These are phyloP conservation scores for Phrynosoma platyrhinos DNA, from an alignment of 2,113 vertebrate species.

Conservation along the genomic window DNA sequence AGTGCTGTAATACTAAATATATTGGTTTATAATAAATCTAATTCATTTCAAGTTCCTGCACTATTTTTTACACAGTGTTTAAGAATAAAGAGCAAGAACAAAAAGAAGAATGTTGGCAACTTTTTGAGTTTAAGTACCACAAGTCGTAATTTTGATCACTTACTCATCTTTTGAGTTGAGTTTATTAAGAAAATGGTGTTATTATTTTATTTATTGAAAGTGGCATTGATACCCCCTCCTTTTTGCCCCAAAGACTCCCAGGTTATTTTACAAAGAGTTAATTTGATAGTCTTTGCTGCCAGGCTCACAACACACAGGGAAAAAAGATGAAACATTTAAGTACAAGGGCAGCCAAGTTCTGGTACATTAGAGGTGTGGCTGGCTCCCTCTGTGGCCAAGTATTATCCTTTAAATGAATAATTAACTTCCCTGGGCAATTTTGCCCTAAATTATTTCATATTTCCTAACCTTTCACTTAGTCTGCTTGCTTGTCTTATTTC, in stretches of 20 bases:
- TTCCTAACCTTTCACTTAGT: not conserved
- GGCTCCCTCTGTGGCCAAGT: too few species aligned
- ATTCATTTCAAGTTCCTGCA: too few species aligned
- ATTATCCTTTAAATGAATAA: not conserved
- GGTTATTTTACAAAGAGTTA: too few species aligned
- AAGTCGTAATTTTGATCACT: too few species aligned
- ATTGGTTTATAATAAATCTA: slow-evolving; percentile 1
- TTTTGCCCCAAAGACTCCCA: too few species aligned
- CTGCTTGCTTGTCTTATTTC: not conserved
- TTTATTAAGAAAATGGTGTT: not conserved
- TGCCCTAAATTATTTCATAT: not conserved
- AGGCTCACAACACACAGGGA: too few species aligned
- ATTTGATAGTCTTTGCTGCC: too few species aligned
- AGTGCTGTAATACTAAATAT: not conserved
- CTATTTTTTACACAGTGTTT: not conserved
- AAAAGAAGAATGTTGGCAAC: not conserved
- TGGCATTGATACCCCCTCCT: too few species aligned
- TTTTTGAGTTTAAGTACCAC: not conserved
- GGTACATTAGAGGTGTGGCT: too few species aligned
- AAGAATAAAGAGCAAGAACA: not conserved
- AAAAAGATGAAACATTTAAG: too few species aligned
- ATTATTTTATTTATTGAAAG: too few species aligned
- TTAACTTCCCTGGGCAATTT: not conserved
- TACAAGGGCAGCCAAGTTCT: too few species aligned
- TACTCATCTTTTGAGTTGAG: not conserved